Percentiles rank a stretch among this genome's conserved stretches.
These are phyloP conservation scores for Colostygia pectinataria DNA, from an alignment of 2,888 invertebrate genomes.

Conservation along the genomic window DNA sequence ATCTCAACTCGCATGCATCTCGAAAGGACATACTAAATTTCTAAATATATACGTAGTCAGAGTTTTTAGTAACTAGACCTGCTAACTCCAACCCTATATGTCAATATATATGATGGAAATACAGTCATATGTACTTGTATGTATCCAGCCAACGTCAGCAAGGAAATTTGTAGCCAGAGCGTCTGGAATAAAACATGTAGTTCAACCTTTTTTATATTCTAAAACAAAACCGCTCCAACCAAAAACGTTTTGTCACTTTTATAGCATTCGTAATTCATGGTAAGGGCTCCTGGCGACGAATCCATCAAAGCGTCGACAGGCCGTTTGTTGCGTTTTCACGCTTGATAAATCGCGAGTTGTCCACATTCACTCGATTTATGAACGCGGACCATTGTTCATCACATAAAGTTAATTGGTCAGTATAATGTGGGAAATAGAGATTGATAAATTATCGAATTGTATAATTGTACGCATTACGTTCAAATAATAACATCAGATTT, in stretches of 20 bases:
- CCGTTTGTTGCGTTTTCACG: slow-evolving; percentile 80
- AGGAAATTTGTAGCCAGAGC: background rate
- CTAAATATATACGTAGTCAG: too few species aligned
- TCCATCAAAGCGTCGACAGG: slow-evolving; percentile 79
- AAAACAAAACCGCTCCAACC: slow-evolving; percentile 41
- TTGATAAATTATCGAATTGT: slow-evolving; percentile 16
- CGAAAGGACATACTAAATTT: slow-evolving; percentile 2
- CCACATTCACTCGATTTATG: slow-evolving; percentile 77
- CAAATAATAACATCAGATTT: too few species aligned
- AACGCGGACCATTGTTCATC: slow-evolving; percentile 57
- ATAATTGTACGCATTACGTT: background rate
- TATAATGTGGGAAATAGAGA: slow-evolving; percentile 29
- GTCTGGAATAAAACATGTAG: slow-evolving; percentile 5
- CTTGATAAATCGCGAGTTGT: slow-evolving; percentile 77
- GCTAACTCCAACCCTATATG: too few species aligned
- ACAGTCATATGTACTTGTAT: too few species aligned
- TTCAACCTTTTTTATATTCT: slow-evolving; percentile 32
- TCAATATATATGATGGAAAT: too few species aligned
- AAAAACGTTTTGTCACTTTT: slow-evolving; percentile 53
- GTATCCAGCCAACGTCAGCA: too few species aligned
- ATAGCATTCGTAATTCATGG: slow-evolving; percentile 61
- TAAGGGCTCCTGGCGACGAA: slow-evolving; percentile 76
- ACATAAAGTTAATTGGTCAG: slow-evolving; percentile 60
- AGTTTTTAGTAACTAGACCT: too few species aligned
- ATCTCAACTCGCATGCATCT: slow-evolving; percentile 23